Conservation (phyloP, 2,113 vertebrate genomes). For the Cynopterus brachyotis region DNA sequence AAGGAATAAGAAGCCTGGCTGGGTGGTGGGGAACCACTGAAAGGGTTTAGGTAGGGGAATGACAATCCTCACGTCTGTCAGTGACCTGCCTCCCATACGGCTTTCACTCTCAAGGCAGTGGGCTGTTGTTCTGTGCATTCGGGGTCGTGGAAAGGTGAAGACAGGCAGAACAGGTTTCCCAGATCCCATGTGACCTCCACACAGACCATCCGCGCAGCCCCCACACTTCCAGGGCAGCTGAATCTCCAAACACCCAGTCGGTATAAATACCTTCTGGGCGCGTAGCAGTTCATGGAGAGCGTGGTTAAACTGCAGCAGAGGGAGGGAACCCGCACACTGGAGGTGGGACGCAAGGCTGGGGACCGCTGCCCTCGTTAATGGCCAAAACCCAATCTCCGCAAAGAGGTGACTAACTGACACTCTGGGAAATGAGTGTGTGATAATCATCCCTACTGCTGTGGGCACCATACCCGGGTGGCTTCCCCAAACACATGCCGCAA, state of each 20-base stretch:
- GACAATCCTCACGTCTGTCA: not conserved
- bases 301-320: not conserved
- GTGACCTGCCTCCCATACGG: not conserved
- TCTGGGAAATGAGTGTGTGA: not conserved
- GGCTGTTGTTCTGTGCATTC: fast-evolving
- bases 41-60: not conserved
- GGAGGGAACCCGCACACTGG: not conserved
- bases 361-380: not conserved
- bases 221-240: not conserved
- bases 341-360: not conserved
- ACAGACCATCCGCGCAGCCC: not conserved
- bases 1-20: not conserved
- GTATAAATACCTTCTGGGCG: not conserved
- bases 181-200: not conserved
- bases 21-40: not conserved
- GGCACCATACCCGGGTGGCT: not conserved
- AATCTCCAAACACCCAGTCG: not conserved
- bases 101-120: not conserved
- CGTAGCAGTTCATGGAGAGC: not conserved
- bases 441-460: not conserved
- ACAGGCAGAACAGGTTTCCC: not conserved
- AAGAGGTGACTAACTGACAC: not conserved
- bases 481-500: not conserved
- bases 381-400: not conserved
- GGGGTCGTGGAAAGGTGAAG: not conserved